Evolutionary conservation across 2,888 invertebrate genomes (phyloP), one percentile per base, ranked within the genome.

Genomic region (Eucera pruinosa): DNA sequence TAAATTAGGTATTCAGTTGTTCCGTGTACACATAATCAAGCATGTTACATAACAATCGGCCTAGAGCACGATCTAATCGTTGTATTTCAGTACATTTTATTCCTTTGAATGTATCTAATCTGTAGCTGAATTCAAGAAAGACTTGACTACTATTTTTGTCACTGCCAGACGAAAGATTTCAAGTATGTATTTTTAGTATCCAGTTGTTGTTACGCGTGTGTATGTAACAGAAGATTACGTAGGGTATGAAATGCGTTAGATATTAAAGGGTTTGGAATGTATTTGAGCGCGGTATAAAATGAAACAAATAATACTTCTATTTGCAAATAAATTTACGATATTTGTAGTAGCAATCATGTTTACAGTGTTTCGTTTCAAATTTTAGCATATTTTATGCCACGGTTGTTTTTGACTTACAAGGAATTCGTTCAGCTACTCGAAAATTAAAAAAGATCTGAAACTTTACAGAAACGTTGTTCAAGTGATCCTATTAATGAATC

Each of bases 1-100:
- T 50, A 72, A 71, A 62, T 74, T 74, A 71, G 20, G 55, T n/a
- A 30, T 67, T 68, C 57, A 30, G 36, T 62, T 62, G 48, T 57
- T 62, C 72, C 48, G 61, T 11, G 55, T 61, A 18, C 33, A 41
- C 41, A 41, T 41, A 43, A 62, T 20, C 27, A 13, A 1, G 55
- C 5, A 13, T 20, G 61, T 73, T 73, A 55, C 43, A 33, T 27
- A 71, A 71, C 73, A 20, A 36, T 43, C n/a, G 18, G 7, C 13
- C 5, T 27, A 13, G 30, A 27, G 23, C 43, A 5, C 9, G 13
- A 43, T 47, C 41, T 41, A 55, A 62, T 61, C 30, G 20, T 47
- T 20, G 13, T 18, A 45, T 18, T 45, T 39, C 25, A 33, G 11
- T 36, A 39, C 13, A 36, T 18, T 58, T 43, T 43, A 23, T 50